Evolutionary conservation across 2,797 vertebrate species (phyloP).

Genomic region (Sebastes steindachneri): DNA sequence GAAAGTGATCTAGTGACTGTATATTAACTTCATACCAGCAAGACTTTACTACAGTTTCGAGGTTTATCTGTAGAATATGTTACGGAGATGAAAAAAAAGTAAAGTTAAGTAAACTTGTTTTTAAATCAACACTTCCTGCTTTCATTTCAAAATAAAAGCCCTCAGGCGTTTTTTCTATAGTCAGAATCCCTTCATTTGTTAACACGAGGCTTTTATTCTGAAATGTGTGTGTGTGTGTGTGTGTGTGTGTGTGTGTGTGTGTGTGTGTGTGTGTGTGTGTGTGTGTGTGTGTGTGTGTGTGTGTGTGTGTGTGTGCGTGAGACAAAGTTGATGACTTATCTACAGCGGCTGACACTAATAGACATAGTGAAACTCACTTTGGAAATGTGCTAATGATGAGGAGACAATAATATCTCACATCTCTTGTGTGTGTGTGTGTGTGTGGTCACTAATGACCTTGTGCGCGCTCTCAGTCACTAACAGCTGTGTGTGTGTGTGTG

Average conservation of each 20-base stretch:
- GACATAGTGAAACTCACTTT: slow-evolving; percentile 47
- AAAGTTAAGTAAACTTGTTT: background rate
- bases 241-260: no score
- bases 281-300: background rate
- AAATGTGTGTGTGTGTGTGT: no score
- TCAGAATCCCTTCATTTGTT: no score
- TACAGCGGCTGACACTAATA: slow-evolving; percentile 24
- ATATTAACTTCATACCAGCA: no score
- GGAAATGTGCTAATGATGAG: slow-evolving; percentile 57
- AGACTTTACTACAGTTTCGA: no score
- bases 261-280: background rate
- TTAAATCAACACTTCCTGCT: no score
- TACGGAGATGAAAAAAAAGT: no score
- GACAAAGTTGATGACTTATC: slow-evolving; percentile 44
- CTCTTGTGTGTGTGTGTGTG: background rate
- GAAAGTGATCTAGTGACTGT: no score
- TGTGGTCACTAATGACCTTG: background rate
- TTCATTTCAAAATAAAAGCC: no score
- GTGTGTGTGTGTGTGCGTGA: background rate
- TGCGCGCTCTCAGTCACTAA: background rate
- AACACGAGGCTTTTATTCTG: no score
- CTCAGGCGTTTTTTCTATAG: no score
- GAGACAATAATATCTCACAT: slow-evolving; percentile 23
- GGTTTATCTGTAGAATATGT: no score
- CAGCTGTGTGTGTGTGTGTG: background rate